phyloP scores from a whole-genome alignment of 2,113 vertebrate species.

The Melanotaenia duboulayi region DNA sequence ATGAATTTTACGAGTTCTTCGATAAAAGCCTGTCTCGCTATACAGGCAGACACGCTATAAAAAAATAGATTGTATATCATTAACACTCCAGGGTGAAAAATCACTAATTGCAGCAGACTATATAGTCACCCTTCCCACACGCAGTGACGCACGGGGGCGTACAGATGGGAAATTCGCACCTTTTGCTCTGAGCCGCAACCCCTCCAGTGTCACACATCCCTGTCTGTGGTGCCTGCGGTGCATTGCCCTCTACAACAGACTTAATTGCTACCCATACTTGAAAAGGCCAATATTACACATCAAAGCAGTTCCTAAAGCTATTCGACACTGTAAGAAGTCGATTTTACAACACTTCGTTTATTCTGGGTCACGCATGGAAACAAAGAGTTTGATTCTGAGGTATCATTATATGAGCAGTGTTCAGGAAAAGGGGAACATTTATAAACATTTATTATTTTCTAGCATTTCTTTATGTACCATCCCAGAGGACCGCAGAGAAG shows the following conservation, averaged over 20 bases:
- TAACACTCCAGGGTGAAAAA: constrained; percentile 67
- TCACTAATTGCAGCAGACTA: constrained; percentile 72
- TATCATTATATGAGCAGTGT: constrained; percentile 40
- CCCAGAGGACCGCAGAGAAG: background rate
- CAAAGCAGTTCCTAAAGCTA: constrained; percentile 75
- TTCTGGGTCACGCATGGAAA: constrained; percentile 67
- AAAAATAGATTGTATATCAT: constrained; percentile 51
- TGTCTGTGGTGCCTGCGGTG: constrained; percentile 59
- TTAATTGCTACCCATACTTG: constrained; percentile 74
- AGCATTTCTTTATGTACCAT: background rate
- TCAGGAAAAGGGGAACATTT: constrained; percentile 25
- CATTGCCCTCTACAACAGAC: constrained; percentile 64
- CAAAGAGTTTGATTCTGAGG: constrained; percentile 65
- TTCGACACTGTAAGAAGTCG: constrained; percentile 74
- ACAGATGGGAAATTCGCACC: constrained; percentile 71
- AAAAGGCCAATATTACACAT: constrained; percentile 78
- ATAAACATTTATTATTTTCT: constrained; percentile 42
- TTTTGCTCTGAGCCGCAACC: constrained; percentile 66
- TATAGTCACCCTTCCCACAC: constrained; percentile 50
- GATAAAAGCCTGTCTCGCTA: constrained; percentile 48
- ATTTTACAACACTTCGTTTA: constrained; percentile 79
- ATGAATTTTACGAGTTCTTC: constrained; percentile 52
- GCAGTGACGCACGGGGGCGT: constrained; percentile 68
- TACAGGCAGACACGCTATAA: constrained; percentile 31
- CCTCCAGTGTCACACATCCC: constrained; percentile 47